Percentiles rank a stretch among this genome's conserved stretches.
Conservation (phyloP, 2,797 vertebrate genomes). For the Fistularia tabacaria region DNA sequence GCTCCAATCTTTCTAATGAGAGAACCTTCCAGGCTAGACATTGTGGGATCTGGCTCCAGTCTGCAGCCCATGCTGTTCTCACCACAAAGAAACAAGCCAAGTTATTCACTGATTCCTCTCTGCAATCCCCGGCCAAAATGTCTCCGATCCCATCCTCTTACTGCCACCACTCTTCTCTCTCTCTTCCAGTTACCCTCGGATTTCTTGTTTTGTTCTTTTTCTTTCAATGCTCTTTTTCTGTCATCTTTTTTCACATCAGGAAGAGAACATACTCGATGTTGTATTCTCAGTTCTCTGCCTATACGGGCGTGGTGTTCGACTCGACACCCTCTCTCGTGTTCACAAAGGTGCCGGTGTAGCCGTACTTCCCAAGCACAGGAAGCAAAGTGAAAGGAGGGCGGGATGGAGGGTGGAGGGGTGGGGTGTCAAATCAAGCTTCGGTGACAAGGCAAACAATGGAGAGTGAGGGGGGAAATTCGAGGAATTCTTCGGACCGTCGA, state of each 20-base stretch:
- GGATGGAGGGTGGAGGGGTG: no score
- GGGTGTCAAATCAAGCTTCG: no score
- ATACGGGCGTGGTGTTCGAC: no score
- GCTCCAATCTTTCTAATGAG: slow-evolving; percentile 74
- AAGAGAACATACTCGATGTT: neutral
- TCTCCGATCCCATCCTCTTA: slow-evolving; percentile 57
- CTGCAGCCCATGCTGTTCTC: slow-evolving; percentile 72
- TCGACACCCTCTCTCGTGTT: slow-evolving; percentile 11
- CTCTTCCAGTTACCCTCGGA: slow-evolving; percentile 22
- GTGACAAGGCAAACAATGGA: no score
- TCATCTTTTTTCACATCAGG: slow-evolving; percentile 1
- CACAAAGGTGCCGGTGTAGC: neutral
- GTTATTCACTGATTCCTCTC: slow-evolving; percentile 74
- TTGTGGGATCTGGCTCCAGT: slow-evolving; percentile 74
- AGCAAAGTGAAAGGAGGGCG: no score
- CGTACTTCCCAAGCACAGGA: no score
- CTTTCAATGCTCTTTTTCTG: slow-evolving; percentile 16
- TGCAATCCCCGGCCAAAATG: slow-evolving; percentile 65
- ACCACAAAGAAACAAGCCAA: slow-evolving; percentile 74
- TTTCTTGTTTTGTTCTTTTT: slow-evolving; percentile 32
- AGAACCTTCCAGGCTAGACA: slow-evolving; percentile 75
- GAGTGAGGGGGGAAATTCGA: no score
- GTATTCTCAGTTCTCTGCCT: no score
- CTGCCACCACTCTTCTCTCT: slow-evolving; percentile 54
- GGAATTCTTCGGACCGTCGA: no score